A percentile compares a stretch with the other conserved stretches of the same genome.
Conservation (phyloP, 2,113 vertebrate species). For the Hemiscyllium ocellatum region DNA sequence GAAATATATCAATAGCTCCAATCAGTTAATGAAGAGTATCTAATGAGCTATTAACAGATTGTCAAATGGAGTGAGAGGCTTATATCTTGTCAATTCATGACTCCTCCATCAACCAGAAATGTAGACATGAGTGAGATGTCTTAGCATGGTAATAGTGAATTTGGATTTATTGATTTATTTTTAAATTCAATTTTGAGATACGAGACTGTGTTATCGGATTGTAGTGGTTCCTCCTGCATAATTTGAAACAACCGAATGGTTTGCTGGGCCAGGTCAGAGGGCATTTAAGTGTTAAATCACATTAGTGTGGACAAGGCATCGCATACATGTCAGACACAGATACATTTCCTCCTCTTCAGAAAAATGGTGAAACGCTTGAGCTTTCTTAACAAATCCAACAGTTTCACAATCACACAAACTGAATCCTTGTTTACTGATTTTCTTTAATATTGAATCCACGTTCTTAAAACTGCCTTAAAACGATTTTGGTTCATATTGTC, state of each 20-base stretch:
- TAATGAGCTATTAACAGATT: not conserved
- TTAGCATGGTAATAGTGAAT: no score
- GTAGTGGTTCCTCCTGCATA: no score
- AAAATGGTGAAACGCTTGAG: not conserved
- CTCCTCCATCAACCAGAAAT: no score
- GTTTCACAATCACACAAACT: not conserved
- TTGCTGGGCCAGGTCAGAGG: not conserved
- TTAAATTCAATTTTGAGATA: not conserved
- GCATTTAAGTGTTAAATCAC: not conserved
- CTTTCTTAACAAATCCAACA: not conserved
- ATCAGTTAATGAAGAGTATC: not conserved
- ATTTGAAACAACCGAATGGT: not conserved
- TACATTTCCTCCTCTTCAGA: not conserved
- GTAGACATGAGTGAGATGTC: no score
- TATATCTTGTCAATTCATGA: not conserved
- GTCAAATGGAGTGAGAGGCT: not conserved
- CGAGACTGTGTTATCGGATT: not conserved
- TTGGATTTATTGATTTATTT: not conserved
- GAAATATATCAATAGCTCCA: not conserved
- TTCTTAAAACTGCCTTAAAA: not conserved
- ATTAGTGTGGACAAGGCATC: not conserved
- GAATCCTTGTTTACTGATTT: not conserved
- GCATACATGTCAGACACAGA: not conserved
- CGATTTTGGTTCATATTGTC: not conserved
- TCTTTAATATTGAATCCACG: not conserved